Base-by-base conservation (phyloP, 1,140 invertebrate genomes). In the Drosophila repletoides region DNA sequence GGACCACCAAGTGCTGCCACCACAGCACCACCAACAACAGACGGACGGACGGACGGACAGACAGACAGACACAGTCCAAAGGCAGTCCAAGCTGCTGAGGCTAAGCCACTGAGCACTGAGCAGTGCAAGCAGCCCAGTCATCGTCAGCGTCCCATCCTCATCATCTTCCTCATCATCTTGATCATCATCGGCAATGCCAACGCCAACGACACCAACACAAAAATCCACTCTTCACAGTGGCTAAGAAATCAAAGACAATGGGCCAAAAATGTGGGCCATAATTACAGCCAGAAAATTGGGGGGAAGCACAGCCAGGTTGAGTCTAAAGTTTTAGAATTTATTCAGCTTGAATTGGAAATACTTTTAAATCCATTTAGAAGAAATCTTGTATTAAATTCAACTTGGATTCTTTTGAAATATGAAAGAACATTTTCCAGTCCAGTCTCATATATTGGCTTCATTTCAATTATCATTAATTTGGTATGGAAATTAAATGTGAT, bases 1-100 rank as follows among this genome's bases (percentile, higher is more conserved):
- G 80, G 80, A 86, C 80, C 80, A 86, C 80, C 80, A 76, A 84
- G 79, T 86, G 79, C 58, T 63, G 48, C 60, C 70, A 26, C 31
- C 60, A 51, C 41, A 21, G 34, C 45, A 28, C 9, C 69, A 65
- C 19, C 53, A 36, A 14, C 53, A 51, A 19, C 72, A 67, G 19
- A 72, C 69, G 40, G 63, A 61, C 36, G 10, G 14, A 1, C 40
- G 31, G 1, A 9, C 3, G 5, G 19, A 26, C n/a, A n/a, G n/a
- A 3, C 53, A 14, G 3, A 4, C 40, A 22, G 12, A 65, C 31
- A 28, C 40, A 9, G 26, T n/a, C n/a, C 61, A 45, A 29, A 46
- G 43, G 49, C 58, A 65, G 51, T 33, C 60, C 43, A 55, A 70
- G 69, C 65, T 26, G n/a, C n/a, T n/a, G n/a, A n/a, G 56, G 17